A percentile compares a stretch with the other conserved stretches of the same genome.
Evolutionary conservation across 2,888 invertebrate species (phyloP).

Genomic region (Caenorhabditis plicata): DNA sequence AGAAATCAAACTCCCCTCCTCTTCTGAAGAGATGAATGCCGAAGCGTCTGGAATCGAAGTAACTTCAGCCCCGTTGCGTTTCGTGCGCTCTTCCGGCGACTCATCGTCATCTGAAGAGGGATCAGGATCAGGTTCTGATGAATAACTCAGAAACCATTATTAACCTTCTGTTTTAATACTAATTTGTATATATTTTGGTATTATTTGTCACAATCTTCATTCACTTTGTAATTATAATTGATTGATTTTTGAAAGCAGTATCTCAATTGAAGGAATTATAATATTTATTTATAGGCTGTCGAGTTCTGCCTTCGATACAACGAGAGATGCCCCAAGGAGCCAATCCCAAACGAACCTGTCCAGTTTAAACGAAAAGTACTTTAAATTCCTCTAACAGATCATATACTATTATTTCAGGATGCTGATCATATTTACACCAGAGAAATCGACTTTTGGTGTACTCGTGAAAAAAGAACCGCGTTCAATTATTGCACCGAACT

Average conservation of each 20-base stretch:
- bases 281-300: constrained; percentile 32
- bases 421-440: constrained; percentile 43
- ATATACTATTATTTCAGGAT: constrained; percentile 21
- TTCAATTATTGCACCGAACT: constrained; percentile 46
- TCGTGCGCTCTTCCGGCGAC: too few relatives aligned
- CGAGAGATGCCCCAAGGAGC: constrained; percentile 35
- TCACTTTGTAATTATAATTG: too few relatives aligned
- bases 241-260: too few relatives aligned
- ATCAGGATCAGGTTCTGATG: too few relatives aligned
- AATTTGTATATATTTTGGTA: too few relatives aligned
- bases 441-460: constrained; percentile 40
- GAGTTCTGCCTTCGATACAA: constrained; percentile 44
- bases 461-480: constrained; percentile 24
- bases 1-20: constrained; percentile 3
- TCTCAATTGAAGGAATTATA: neutral
- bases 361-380: constrained; percentile 27
- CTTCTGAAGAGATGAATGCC: constrained; percentile 10
- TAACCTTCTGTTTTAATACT: too few relatives aligned
- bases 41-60: constrained; percentile 13
- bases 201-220: too few relatives aligned
- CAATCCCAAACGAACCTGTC: constrained; percentile 32
- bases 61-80: neutral
- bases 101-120: too few relatives aligned
- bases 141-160: too few relatives aligned
- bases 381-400: neutral